phyloP scores from a whole-genome alignment of 1,140 invertebrate genomes.

The Lepidurus couesii region DNA sequence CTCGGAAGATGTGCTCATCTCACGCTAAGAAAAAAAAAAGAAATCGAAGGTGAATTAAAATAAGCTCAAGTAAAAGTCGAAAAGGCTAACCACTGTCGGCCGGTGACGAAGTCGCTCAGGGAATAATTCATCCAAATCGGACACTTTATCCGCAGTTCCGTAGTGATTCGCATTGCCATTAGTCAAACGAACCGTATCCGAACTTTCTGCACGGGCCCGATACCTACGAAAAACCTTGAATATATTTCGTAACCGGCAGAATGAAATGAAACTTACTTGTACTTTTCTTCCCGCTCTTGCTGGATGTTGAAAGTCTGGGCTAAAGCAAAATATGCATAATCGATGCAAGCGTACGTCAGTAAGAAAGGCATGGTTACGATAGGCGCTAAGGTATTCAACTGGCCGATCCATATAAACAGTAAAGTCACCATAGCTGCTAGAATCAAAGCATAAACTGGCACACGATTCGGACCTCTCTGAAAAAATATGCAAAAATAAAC shows the following conservation, averaged over 20 bases:
- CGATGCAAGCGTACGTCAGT: slow-evolving; percentile 89
- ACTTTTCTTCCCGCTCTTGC: slow-evolving; percentile 73
- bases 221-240: neutral
- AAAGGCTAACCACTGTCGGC: slow-evolving; percentile 42
- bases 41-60: neutral
- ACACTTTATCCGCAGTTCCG: neutral
- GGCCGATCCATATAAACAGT: slow-evolving; percentile 83
- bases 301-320: slow-evolving; percentile 92
- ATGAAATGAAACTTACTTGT: slow-evolving; percentile 40
- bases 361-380: slow-evolving; percentile 98
- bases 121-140: slow-evolving; percentile 76
- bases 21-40: slow-evolving; percentile 20
- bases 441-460: slow-evolving; percentile 82
- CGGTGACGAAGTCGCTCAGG: slow-evolving; percentile 78
- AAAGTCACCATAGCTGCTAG: slow-evolving; percentile 82
- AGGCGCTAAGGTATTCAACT: slow-evolving; percentile 90
- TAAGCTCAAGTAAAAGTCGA: neutral
- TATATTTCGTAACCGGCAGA: neutral
- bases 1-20: slow-evolving; percentile 7
- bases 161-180: neutral
- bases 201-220: neutral
- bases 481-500: slow-evolving; percentile 39
- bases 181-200: neutral
- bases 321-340: slow-evolving; percentile 93
- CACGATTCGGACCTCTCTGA: slow-evolving; percentile 89